These are phyloP conservation scores for Orchesellides sinensis DNA, from an alignment of 2,888 invertebrate genomes.

Conservation along the genomic window DNA sequence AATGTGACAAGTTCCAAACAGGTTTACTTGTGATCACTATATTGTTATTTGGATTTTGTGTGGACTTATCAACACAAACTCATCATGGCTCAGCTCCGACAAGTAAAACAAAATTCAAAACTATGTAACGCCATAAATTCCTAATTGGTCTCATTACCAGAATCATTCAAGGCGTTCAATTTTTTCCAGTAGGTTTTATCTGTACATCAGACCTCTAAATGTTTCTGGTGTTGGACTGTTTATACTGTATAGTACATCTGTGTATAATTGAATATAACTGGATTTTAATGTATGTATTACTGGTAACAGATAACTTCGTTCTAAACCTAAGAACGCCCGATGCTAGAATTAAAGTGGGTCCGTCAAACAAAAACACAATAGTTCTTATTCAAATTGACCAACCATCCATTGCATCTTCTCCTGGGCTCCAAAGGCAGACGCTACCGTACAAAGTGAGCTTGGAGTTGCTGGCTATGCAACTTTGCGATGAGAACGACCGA, in stretches of 20 bases:
- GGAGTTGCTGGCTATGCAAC: constrained; percentile 29
- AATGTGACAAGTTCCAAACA: neutral
- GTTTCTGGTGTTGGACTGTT: too few relatives aligned
- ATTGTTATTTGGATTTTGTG: neutral
- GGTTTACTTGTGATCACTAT: neutral
- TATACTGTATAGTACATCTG: too few relatives aligned
- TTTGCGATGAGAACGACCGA: constrained; percentile 22
- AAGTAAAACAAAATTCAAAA: constrained; percentile 22
- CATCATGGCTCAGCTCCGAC: constrained; percentile 40
- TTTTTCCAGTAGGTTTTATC: neutral
- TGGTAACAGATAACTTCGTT: constrained; percentile 13
- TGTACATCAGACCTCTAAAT: neutral
- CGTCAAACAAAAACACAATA: neutral
- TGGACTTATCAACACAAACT: constrained; percentile 9
- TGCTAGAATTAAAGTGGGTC: constrained; percentile 17
- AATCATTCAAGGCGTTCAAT: too few relatives aligned
- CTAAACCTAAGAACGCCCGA: constrained; percentile 4
- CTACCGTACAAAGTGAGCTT: constrained; percentile 27
- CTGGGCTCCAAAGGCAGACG: neutral
- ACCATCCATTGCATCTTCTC: neutral
- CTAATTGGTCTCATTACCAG: too few relatives aligned
- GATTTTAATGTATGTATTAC: neutral
- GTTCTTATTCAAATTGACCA: neutral
- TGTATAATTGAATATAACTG: neutral
- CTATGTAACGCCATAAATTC: too few relatives aligned